Evolutionary conservation across 2,113 vertebrate species (phyloP), one percentile per base, ranked within the genome.

Genomic region (Catharus minimus): DNA sequence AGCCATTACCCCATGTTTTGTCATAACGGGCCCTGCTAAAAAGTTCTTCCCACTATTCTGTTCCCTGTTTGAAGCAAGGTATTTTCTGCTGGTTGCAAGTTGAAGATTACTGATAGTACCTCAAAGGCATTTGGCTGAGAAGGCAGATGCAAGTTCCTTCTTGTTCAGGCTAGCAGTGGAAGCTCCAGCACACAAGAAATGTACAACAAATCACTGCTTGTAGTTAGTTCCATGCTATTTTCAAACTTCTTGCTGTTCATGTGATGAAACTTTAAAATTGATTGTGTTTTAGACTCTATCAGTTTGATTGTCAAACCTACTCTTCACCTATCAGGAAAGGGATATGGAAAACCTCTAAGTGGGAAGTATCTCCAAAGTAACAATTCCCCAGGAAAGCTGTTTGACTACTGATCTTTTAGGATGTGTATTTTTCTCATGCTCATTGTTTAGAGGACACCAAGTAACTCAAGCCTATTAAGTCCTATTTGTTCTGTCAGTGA

Each of bases 51-150:
- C 26, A 46, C 72, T 73, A 1, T 50, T 88, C 77, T 92, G 52
- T 92, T 82, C 38, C 38, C 33, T 78, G 33, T 88, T 92, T 75
- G 90, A 84, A 93, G 74, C 81, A 28, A 39, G 2, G 2, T 55
- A 46, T 73, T 80, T 76, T 67, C 69, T 88, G 62, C 66, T 58
- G 64, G 72, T 71, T 91, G 69, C 38, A 74, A 58, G 41, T 4
- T 83, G 90, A 87, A 68, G 62, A 61, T 90, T 90, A 66, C 91
- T 89, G 86, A 44, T 52, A 60, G 72, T 74, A 53, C 89, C 88
- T 64, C 64, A 72, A 68, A 94, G 95, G 90, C 92, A 95, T 95
- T 86, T 95, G 83, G 83, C 83, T 92, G 88, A 95, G 81, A 88
- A 94, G 86, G 87, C 87, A 90, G 26, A 36, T 72, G 38, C 91